Evolutionary conservation across 64 coral and sea anemone species (phyloP).

Genomic region (Anthopleura sola): DNA sequence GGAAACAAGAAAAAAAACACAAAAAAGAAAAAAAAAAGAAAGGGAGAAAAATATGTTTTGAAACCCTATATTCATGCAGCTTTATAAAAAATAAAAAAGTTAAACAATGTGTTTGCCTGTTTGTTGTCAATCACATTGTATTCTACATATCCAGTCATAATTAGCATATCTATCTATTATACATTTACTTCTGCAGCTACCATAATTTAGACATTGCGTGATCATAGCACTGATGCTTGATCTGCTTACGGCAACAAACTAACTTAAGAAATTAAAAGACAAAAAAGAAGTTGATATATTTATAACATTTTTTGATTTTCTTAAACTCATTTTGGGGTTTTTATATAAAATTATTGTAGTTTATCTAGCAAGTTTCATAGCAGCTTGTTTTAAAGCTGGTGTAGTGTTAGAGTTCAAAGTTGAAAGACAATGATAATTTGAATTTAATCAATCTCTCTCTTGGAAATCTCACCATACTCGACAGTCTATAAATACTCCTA

Average conservation of each 20-base stretch:
- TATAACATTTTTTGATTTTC: background rate
- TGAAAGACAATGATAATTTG: background rate
- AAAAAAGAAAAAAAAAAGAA: background rate
- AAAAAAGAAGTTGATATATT: slow-evolving; percentile 3
- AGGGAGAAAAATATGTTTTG: background rate
- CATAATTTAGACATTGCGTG: background rate
- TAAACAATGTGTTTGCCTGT: background rate
- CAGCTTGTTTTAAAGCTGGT: background rate
- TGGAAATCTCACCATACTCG: background rate
- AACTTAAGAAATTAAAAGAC: background rate
- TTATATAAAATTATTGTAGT: background rate
- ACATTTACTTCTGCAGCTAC: slow-evolving; percentile 1
- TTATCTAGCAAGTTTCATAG: background rate
- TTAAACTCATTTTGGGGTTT: slow-evolving; percentile 1
- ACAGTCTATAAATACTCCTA: background rate
- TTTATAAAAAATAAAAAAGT: background rate
- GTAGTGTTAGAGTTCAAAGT: background rate
- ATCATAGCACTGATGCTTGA: background rate
- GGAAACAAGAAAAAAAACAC: background rate
- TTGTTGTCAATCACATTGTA: background rate
- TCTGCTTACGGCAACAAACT: background rate
- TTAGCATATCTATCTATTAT: background rate
- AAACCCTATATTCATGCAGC: background rate
- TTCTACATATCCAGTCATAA: background rate
- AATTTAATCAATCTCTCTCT: background rate